Evolutionary conservation across 2,113 vertebrate species (phyloP), one percentile per base, ranked within the genome.

Genomic region (Camarhynchus parvulus): DNA sequence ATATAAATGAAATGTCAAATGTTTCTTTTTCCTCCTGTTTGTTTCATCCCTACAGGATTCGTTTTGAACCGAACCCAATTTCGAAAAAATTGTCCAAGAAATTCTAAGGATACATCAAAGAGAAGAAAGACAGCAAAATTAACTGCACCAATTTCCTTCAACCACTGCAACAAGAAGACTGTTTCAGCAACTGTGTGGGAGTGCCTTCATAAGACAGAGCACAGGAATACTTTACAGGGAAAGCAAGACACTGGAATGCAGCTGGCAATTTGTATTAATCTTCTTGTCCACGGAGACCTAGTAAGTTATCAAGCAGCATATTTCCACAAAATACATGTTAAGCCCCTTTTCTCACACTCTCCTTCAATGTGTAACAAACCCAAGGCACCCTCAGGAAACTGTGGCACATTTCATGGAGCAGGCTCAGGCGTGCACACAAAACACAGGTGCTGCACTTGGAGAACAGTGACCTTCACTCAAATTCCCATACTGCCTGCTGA

Each of bases 101-200:
- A 96, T 69, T 76, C 68, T 47, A 92, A 94, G 61, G 70, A 87
- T 72, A 97, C 97, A 98, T 98, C 97, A 98, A 98, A 98, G 96
- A 88, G 89, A 91, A 81, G 94, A 96, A 59, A 96, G 76, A 95
- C 73, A 84, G 62, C 88, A 95, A 97, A 98, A 97, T 97, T 98
- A 98, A 98, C 97, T 96, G 81, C 94, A 95, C 94, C 62, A 85
- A 96, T 97, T 97, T 98, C 94, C 96, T 98, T 94, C 94, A 95
- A 93, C 90, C 82, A 91, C 89, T 95, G 83, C 78, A 97, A 95
- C 47, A 90, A 93, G 5, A 84, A 73, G 85, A 96, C 77, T 89
- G 70, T 84, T 96, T 94, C 87, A 96, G 93, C 94, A 95, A 87
- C 62, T 95, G 84, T 95, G 96, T 97, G 95, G 97, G 97, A 97